Evolutionary conservation across 2,888 invertebrate genomes (phyloP), one percentile per base, ranked within the genome.

Genomic region (Folsomia candida): DNA sequence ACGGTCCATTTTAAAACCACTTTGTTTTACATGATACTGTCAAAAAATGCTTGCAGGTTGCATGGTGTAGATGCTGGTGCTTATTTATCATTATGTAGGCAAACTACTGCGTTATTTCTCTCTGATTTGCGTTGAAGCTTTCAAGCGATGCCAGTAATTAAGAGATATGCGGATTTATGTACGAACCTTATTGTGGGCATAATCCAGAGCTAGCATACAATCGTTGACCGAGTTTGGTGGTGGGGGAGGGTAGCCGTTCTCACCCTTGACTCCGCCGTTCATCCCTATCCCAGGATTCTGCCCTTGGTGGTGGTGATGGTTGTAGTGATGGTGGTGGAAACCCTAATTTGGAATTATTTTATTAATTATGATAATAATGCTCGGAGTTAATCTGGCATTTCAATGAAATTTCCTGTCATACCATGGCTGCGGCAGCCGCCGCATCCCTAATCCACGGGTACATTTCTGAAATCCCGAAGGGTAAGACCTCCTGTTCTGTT

Each of bases 171-270:
- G 37, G 37, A 14, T 37, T 37, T 37, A 37, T 37, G 37, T 28
- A 62, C 85, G 82, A 82, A 89, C 89, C 87, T 89, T 89, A 83
- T 87, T 87, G 0, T 88, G 87, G 0, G 87, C 87, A 82, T 89
- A 89, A 83, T 89, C 89, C 75, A 89, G 85, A 60, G 88, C 88
- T 80, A 89, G 83, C 89, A 89, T 89, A 82, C 89, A 89, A 84
- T 89, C 89, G 82, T 88, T 88, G 84, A 76, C 76, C 9, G 74
- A 68, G 54, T 73, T 70, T 22, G 71, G 71, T 22, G 71, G 71
- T 47, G 61, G 58, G 26, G 67, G 51, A n/a, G 71, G 69, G 66
- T 74, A 81, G 20, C 81, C 81, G 73, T 80, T 80, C 72, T 81
- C 81, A 26, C 78, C 79, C 71, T 81, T 81, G 51, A 80, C 79